Percentiles rank a stretch among this genome's conserved stretches.
These are phyloP conservation scores for Rhizoglyphus robini DNA, from an alignment of 1,140 invertebrate genomes.

Conservation along the genomic window DNA sequence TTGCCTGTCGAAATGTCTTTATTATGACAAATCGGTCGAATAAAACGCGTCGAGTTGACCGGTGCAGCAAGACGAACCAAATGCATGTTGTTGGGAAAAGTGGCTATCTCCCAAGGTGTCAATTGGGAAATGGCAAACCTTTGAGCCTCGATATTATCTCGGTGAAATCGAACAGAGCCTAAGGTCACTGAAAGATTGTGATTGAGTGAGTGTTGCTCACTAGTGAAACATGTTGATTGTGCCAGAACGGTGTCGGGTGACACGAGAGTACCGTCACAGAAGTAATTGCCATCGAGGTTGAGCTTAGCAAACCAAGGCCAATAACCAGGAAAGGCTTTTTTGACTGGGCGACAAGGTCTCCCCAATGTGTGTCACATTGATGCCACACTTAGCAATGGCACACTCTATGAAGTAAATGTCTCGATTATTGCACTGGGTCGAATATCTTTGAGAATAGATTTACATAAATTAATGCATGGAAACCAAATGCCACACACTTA, in stretches of 20 bases:
- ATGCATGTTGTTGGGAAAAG: no score
- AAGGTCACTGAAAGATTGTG: background rate
- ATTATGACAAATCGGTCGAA: background rate
- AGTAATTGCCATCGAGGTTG: constrained; percentile 3
- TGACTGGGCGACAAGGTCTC: background rate
- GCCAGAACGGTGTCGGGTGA: background rate
- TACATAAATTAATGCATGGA: background rate
- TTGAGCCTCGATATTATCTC: background rate
- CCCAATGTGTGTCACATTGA: background rate
- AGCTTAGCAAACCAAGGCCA: constrained; percentile 15
- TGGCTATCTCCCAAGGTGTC: background rate
- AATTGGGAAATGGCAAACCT: background rate
- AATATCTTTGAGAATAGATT: background rate
- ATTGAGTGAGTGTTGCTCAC: background rate
- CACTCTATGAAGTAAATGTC: constrained; percentile 3
- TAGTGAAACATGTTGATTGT: background rate
- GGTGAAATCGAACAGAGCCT: background rate
- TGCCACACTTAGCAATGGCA: constrained; percentile 7
- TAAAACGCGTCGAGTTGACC: background rate
- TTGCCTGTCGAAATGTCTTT: background rate
- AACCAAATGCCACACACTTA: background rate
- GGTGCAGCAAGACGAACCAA: background rate
- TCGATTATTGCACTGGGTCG: background rate
- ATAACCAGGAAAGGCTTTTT: background rate
- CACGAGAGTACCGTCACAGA: constrained; percentile 1